Conservation (phyloP, 2,888 invertebrate species). For the Metacarcinus magister region DNA sequence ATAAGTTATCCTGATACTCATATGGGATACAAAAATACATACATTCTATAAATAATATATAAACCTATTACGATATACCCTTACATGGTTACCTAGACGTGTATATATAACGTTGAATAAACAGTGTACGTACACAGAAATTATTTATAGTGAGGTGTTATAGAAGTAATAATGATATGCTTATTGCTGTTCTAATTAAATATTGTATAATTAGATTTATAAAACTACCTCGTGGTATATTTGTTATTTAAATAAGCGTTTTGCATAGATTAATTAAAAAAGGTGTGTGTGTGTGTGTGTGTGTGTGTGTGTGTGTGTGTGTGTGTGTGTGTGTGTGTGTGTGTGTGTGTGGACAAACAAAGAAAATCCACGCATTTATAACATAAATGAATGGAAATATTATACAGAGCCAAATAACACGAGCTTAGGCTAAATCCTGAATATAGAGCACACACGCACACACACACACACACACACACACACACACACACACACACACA, state of each 20-base stretch:
- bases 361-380: too few species aligned
- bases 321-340: too few species aligned
- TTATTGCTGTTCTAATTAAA: not conserved
- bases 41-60: not conserved
- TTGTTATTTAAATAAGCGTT: not conserved
- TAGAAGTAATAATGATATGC: not conserved
- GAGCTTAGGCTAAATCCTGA: too few species aligned
- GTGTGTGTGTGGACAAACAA: too few species aligned
- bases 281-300: constrained; percentile 39
- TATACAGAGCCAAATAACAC: too few species aligned
- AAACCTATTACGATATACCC: not conserved
- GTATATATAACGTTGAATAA: not conserved
- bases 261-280: not conserved
- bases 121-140: not conserved
- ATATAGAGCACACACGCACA: too few species aligned
- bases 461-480: too few species aligned
- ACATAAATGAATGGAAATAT: too few species aligned
- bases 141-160: not conserved
- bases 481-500: too few species aligned
- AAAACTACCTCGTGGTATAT: not conserved
- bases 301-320: constrained; percentile 15
- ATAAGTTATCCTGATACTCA: not conserved
- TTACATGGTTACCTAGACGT: not conserved
- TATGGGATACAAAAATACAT: not conserved
- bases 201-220: not conserved